These are phyloP conservation scores for Apocrypta bakeri DNA, from an alignment of 1,140 invertebrate genomes.

Conservation along the genomic window DNA sequence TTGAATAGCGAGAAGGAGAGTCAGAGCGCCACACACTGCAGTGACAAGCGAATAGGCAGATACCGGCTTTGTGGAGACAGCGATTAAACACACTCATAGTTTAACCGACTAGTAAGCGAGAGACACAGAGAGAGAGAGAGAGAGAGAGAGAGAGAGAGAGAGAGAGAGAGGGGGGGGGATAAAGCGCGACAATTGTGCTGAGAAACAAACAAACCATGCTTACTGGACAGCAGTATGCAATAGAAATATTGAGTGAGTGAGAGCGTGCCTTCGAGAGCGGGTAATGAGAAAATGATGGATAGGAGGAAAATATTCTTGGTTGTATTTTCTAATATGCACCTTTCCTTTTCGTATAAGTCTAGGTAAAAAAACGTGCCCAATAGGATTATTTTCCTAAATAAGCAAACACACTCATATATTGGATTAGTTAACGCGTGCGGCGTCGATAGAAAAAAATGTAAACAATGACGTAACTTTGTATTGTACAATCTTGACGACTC, in stretches of 20 bases:
- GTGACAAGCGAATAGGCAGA: neutral
- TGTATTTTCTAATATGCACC: no score
- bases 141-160: constrained; percentile 2
- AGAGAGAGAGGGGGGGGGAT: neutral
- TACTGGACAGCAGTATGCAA: neutral
- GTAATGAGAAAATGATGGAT: no score
- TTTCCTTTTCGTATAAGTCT: no score
- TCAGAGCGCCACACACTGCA: no score
- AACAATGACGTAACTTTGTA: neutral
- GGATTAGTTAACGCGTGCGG: neutral
- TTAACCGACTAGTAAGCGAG: no score
- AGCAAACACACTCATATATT: neutral
- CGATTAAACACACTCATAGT: neutral
- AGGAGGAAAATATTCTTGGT: no score
- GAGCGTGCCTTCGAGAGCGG: neutral
- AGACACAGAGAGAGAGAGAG: no score
- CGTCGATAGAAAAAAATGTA: neutral
- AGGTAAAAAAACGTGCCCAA: no score
- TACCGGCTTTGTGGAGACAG: neutral
- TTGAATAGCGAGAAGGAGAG: neutral
- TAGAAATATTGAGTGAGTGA: neutral
- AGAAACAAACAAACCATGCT: neutral
- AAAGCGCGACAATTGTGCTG: neutral
- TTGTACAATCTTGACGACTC: neutral
- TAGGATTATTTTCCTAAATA: neutral